Percentiles rank a stretch among this genome's conserved stretches.
Conservation (phyloP, 2,888 invertebrate genomes). For the Callyntrura sp. region DNA sequence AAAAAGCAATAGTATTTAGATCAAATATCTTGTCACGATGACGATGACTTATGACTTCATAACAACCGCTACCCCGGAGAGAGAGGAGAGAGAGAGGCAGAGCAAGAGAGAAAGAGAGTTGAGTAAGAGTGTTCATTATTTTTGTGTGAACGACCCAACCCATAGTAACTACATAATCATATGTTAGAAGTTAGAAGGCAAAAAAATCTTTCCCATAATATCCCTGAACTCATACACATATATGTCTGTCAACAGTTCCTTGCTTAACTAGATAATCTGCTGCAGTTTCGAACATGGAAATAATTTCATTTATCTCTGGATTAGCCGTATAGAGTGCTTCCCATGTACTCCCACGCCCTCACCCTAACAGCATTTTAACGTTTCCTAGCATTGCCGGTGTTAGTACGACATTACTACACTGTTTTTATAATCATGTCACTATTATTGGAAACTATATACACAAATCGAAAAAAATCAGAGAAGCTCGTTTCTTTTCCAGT, state of each 20-base stretch:
- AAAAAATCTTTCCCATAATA: background rate
- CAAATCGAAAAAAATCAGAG: too few species aligned
- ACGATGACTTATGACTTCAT: constrained; percentile 69
- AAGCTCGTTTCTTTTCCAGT: too few species aligned
- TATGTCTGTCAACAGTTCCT: background rate
- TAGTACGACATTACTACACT: background rate
- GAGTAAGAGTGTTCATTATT: background rate
- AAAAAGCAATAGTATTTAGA: constrained; percentile 46
- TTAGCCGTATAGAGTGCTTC: background rate
- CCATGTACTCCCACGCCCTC: too few species aligned
- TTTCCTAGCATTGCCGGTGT: background rate
- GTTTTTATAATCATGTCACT: too few species aligned
- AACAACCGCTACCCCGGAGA: constrained; percentile 46
- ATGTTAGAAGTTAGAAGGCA: background rate
- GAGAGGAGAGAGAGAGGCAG: too few species aligned
- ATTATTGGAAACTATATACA: too few species aligned
- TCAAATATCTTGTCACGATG: constrained; percentile 64
- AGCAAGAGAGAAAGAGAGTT: background rate
- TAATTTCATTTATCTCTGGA: constrained; percentile 14
- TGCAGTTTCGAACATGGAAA: background rate
- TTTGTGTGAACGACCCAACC: constrained; percentile 43
- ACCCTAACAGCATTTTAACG: background rate
- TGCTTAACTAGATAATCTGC: background rate
- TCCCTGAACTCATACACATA: background rate
- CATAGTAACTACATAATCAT: constrained; percentile 25